phyloP scores from a whole-genome alignment of 64 coral and sea anemone genomes.

The Trachythela sp. region DNA sequence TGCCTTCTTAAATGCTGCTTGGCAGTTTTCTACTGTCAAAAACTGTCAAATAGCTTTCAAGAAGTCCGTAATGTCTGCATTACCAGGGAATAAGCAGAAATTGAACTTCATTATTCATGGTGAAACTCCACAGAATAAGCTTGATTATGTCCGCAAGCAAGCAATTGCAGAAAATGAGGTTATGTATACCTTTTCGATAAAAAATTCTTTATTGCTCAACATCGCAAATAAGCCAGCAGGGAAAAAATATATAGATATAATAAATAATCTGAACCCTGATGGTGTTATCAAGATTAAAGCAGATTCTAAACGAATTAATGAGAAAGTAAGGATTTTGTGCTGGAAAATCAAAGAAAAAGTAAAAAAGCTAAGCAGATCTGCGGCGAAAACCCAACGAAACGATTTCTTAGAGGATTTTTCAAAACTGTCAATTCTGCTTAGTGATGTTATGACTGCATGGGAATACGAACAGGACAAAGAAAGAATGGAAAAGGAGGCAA shows the following conservation, averaged over 20 bases:
- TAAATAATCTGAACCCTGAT: not conserved
- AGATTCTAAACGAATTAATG: not conserved
- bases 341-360: slow-evolving; percentile 5
- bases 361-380: not conserved
- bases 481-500: not conserved
- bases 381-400: not conserved
- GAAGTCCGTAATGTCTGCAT: not conserved
- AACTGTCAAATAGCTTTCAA: no score
- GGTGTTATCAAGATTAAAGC: not conserved
- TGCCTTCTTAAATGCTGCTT: not conserved
- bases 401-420: not conserved
- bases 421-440: not conserved
- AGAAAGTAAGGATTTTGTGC: not conserved
- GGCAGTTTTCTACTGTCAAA: not conserved
- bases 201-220: not conserved
- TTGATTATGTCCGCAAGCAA: not conserved
- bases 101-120: not conserved
- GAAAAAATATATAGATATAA: not conserved
- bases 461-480: not conserved
- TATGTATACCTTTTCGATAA: not conserved
- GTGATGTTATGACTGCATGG: not conserved
- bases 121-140: not conserved
- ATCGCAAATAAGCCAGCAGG: not conserved
- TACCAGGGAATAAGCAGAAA: not conserved
- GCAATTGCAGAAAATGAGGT: not conserved